phyloP scores from a whole-genome alignment of 2,888 invertebrate species.

The Thyatira batis region DNA sequence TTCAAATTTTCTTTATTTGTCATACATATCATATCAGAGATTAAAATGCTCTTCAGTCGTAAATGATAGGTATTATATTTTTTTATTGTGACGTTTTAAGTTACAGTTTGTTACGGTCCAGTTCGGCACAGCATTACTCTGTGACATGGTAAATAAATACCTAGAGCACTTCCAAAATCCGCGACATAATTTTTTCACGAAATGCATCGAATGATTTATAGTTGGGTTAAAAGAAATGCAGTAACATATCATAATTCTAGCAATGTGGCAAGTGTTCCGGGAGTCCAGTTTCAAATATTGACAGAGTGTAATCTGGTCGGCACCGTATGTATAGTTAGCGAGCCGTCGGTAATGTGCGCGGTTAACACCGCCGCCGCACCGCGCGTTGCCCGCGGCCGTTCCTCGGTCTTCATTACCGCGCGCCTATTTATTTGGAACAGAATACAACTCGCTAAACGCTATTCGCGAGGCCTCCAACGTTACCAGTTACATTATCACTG shows the following conservation, averaged over 20 bases:
- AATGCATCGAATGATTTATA: no score
- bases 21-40: no score
- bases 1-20: no score
- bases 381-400: no score
- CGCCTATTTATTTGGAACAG: constrained; percentile 45
- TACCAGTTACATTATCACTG: constrained; percentile 15
- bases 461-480: constrained; percentile 54
- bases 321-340: constrained; percentile 66
- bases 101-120: no score
- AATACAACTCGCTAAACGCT: constrained; percentile 48
- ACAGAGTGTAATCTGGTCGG: constrained; percentile 75
- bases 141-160: no score
- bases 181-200: no score
- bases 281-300: constrained; percentile 67
- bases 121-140: no score
- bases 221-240: not conserved
- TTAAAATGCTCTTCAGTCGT: no score
- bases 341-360: constrained; percentile 63
- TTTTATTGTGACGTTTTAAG: no score
- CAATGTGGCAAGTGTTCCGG: constrained; percentile 11
- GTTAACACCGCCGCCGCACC: constrained; percentile 57
- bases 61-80: no score
- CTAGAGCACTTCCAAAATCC: no score
- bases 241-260: not conserved
- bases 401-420: constrained; percentile 69